These are phyloP conservation scores for Acrobasis suavella DNA, from an alignment of 2,888 invertebrate genomes.

Conservation along the genomic window DNA sequence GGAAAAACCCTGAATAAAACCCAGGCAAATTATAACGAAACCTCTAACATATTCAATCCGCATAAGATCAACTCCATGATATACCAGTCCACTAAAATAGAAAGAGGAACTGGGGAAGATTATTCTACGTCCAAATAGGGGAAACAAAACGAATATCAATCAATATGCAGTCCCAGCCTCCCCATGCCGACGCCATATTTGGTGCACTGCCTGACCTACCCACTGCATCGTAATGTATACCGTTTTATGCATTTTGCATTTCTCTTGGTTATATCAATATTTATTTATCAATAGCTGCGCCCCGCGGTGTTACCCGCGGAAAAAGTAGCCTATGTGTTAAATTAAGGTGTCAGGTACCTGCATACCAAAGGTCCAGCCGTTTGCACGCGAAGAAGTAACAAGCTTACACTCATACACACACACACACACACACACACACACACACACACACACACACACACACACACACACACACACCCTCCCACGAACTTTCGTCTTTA, in stretches of 20 bases:
- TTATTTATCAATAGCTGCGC: not conserved
- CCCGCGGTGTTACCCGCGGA: too few relatives aligned
- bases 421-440: too few relatives aligned
- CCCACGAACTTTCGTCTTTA: too few relatives aligned
- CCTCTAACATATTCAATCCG: not conserved
- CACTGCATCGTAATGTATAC: conserved; percentile 22
- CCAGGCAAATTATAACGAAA: not conserved
- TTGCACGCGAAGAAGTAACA: too few relatives aligned
- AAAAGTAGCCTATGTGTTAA: too few relatives aligned
- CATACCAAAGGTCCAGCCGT: too few relatives aligned
- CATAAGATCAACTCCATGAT: not conserved
- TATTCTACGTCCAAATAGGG: conserved; percentile 29
- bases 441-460: too few relatives aligned
- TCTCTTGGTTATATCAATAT: not conserved
- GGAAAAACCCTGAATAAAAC: not conserved
- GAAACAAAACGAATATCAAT: conserved; percentile 34
- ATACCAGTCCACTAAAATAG: conserved; percentile 13
- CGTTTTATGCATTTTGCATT: conserved; percentile 13
- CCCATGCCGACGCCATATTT: conserved; percentile 41
- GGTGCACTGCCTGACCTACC: conserved; percentile 41
- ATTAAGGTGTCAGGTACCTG: too few relatives aligned
- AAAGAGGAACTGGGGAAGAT: conserved; percentile 19
- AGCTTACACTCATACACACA: too few relatives aligned
- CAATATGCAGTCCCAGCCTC: conserved; percentile 32
- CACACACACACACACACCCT: too few relatives aligned